These are phyloP conservation scores for Acropora yongei DNA, from an alignment of 64 coral and sea anemone genomes.

Conservation along the genomic window DNA sequence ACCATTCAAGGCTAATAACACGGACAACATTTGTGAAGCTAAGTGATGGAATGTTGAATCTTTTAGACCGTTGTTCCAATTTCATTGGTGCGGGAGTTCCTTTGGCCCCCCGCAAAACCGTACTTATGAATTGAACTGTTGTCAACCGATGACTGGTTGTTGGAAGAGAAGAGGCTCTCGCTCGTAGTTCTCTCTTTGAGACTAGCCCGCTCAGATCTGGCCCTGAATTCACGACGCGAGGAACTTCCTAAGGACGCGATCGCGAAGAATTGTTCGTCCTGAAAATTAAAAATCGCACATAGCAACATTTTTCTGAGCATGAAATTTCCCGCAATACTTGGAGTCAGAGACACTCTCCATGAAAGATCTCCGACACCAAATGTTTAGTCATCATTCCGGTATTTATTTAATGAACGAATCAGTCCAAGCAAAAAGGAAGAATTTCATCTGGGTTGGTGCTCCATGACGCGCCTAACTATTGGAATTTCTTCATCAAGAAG, in stretches of 20 bases:
- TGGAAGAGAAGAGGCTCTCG: not conserved
- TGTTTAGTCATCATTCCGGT: no score
- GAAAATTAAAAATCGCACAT: not conserved
- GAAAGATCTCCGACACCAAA: no score
- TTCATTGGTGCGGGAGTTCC: not conserved
- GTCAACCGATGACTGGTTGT: not conserved
- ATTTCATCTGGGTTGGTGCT: no score
- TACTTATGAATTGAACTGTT: not conserved
- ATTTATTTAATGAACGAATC: no score
- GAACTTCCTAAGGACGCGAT: conserved; percentile 17
- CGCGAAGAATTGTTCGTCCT: not conserved
- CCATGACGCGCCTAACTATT: no score
- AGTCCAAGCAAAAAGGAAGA: no score
- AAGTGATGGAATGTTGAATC: not conserved
- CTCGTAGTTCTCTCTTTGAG: not conserved
- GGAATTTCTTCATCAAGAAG: no score
- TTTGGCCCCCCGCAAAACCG: not conserved
- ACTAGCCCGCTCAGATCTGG: not conserved
- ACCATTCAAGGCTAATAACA: no score
- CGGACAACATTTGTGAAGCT: not conserved
- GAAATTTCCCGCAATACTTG: no score
- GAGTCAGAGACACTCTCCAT: no score
- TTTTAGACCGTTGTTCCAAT: not conserved
- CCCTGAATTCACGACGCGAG: not conserved
- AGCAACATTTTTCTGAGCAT: no score